phyloP scores from a whole-genome alignment of 2,888 invertebrate genomes.

The Caenorhabditis japonica region DNA sequence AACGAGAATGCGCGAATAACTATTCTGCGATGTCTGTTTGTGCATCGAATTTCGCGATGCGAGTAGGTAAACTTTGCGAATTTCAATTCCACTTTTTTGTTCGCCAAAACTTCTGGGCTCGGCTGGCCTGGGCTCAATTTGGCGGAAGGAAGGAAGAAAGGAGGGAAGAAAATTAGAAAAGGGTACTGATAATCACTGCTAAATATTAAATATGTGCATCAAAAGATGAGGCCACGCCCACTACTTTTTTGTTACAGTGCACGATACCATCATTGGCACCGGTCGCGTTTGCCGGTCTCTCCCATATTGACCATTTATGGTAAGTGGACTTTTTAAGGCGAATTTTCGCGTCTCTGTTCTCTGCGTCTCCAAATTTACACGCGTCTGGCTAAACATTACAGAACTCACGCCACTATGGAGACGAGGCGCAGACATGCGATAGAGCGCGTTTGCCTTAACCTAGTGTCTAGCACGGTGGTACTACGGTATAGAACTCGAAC shows the following conservation, averaged over 20 bases:
- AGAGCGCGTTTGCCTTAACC: too few relatives aligned
- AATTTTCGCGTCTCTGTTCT: too few relatives aligned
- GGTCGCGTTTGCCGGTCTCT: conserved; percentile 50
- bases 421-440: too few relatives aligned
- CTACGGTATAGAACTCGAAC: too few relatives aligned
- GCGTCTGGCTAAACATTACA: too few relatives aligned
- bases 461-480: too few relatives aligned
- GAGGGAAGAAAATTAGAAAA: neutral
- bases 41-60: conserved; percentile 32
- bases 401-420: too few relatives aligned
- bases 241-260: conserved; percentile 11
- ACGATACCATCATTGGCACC: conserved; percentile 35
- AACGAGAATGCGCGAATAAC: conserved; percentile 46
- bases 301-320: conserved; percentile 60
- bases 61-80: too few relatives aligned
- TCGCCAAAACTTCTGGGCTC: too few relatives aligned
- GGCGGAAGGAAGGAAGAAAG: neutral
- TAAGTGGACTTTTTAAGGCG: neutral
- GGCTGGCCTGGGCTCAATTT: too few relatives aligned
- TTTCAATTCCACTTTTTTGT: too few relatives aligned
- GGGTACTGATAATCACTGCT: conserved; percentile 23
- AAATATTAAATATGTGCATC: neutral
- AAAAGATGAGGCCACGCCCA: neutral
- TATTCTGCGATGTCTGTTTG: conserved; percentile 36
- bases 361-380: too few relatives aligned